Conservation (phyloP, 92 coral and sea anemone genomes). For the Zoanthus sociatus region DNA sequence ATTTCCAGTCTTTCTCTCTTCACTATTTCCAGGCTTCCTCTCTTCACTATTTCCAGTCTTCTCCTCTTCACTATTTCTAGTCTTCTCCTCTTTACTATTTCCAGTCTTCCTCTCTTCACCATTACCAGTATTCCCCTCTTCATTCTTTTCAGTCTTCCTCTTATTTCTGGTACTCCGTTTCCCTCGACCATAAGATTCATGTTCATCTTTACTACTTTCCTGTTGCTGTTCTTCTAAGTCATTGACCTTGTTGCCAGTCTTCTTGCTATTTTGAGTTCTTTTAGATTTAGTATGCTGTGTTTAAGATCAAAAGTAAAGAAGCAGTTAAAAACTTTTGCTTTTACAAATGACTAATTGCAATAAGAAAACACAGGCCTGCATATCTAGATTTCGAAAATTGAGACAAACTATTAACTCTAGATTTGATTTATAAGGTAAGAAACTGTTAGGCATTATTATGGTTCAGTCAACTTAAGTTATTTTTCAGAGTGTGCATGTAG, state of each 20-base stretch:
- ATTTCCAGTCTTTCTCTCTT: background rate
- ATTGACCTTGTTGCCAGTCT: background rate
- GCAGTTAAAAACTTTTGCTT: background rate
- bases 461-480: no score
- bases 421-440: no score
- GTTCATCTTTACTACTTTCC: background rate
- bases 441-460: no score
- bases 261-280: slow-evolving; percentile 10
- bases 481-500: no score
- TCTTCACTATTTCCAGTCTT: no score
- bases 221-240: background rate
- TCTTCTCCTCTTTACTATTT: no score
- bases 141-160: no score
- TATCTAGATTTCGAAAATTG: background rate
- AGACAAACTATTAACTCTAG: no score
- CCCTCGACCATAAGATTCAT: background rate
- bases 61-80: no score
- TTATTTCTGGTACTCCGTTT: background rate
- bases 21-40: background rate
- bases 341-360: background rate
- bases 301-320: background rate
- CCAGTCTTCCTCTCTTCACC: no score
- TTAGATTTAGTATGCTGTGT: slow-evolving; percentile 4
- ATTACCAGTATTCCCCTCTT: no score
- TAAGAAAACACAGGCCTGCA: background rate